phyloP scores from a whole-genome alignment of 2,797 vertebrate species.

The Silurus lanzhouensis region DNA sequence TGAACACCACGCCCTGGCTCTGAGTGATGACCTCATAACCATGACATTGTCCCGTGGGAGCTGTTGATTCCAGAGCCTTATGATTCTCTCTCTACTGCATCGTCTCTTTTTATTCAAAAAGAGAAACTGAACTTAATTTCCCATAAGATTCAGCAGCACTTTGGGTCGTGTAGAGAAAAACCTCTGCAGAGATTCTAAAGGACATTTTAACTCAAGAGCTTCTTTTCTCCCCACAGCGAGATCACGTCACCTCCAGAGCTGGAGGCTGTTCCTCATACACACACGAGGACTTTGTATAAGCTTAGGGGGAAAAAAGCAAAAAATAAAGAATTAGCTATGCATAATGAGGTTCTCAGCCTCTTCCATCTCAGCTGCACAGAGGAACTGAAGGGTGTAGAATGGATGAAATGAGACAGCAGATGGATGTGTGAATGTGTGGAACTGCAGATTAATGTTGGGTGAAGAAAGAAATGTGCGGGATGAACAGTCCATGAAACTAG shows the following conservation, averaged over 20 bases:
- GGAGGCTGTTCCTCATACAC: neutral
- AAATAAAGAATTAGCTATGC: neutral
- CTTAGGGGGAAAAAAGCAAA: neutral
- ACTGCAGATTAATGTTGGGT: neutral
- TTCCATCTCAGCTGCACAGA: neutral
- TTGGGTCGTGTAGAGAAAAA: neutral
- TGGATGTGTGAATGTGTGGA: neutral
- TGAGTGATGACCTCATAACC: constrained; percentile 21
- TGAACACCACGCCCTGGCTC: constrained; percentile 37
- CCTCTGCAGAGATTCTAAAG: neutral
- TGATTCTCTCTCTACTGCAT: neutral
- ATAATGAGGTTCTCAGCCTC: neutral
- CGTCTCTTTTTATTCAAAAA: neutral
- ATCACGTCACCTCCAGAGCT: neutral
- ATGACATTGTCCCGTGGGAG: constrained; percentile 31
- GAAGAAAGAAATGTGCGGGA: too few species aligned
- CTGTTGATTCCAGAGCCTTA: neutral
- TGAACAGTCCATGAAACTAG: too few species aligned
- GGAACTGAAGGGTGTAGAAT: neutral
- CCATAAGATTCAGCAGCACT: neutral
- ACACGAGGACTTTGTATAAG: too few species aligned
- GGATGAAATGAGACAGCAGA: neutral
- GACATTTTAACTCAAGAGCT: neutral
- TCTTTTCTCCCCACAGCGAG: neutral
- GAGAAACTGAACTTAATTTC: neutral